A percentile compares a stretch with the other conserved stretches of the same genome.
phyloP scores from a whole-genome alignment of 2,888 invertebrate genomes.

The Oscheius sp. region DNA sequence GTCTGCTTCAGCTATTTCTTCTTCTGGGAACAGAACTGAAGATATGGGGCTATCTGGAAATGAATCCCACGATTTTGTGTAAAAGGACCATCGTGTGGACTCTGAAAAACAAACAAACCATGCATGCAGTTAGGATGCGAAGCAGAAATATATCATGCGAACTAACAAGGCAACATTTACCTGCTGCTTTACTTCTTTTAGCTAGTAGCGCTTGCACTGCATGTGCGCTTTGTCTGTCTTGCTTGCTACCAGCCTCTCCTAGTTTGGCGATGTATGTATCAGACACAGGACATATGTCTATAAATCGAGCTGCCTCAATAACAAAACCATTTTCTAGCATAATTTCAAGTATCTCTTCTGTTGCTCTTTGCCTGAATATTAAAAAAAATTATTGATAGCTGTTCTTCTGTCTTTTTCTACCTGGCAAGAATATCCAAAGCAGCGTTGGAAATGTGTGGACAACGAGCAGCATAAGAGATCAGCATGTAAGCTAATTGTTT shows the following conservation, averaged over 20 bases:
- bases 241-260: not conserved
- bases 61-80: slow-evolving; percentile 7
- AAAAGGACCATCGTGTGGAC: slow-evolving; percentile 1
- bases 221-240: not conserved
- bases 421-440: slow-evolving; percentile 49
- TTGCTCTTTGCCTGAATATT: slow-evolving; percentile 37
- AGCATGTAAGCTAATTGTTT: slow-evolving; percentile 55
- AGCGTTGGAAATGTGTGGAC: slow-evolving; percentile 52
- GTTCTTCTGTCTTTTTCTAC: too few species aligned
- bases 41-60: not conserved
- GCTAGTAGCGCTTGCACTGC: slow-evolving; percentile 9
- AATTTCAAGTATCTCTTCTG: slow-evolving; percentile 50
- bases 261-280: slow-evolving; percentile 12
- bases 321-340: slow-evolving; percentile 39
- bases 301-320: slow-evolving; percentile 27
- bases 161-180: not conserved
- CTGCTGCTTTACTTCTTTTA: not conserved
- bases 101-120: slow-evolving; percentile 19
- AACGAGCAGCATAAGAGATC: slow-evolving; percentile 49
- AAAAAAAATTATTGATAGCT: not conserved
- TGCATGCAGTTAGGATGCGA: slow-evolving; percentile 1
- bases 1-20: slow-evolving; percentile 19
- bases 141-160: not conserved
- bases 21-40: not conserved
- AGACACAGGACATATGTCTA: slow-evolving; percentile 3